A percentile compares a stretch with the other conserved stretches of the same genome.
Evolutionary conservation across 2,797 vertebrate species (phyloP).

Genomic region (Ctenosaura bakeri): DNA sequence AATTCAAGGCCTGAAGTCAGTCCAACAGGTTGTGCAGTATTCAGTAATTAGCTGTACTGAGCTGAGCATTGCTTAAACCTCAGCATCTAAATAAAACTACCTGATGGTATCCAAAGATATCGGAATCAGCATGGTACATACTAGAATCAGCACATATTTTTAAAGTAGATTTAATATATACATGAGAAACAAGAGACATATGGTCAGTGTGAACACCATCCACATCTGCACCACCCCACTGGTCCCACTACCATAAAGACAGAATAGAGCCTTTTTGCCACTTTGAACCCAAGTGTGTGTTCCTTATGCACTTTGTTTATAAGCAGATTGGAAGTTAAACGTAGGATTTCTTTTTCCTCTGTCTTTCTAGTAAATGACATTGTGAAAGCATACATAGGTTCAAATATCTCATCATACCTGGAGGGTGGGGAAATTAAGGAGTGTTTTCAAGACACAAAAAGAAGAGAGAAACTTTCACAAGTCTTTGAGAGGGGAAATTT

Average conservation of each 20-base stretch:
- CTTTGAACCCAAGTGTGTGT: neutral
- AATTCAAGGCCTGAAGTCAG: neutral
- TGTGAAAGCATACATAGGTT: neutral
- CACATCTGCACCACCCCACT: too few relatives aligned
- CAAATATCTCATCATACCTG: neutral
- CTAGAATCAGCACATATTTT: neutral
- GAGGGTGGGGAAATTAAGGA: neutral
- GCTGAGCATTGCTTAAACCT: neutral
- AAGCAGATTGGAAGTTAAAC: neutral
- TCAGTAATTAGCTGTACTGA: neutral
- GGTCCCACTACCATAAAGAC: too few relatives aligned
- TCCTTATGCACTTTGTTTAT: neutral
- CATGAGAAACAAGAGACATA: neutral
- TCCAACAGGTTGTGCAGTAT: neutral
- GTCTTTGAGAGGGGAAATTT: neutral
- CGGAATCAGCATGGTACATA: too few relatives aligned
- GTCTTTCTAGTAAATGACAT: neutral
- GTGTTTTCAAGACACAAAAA: neutral
- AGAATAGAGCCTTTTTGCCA: too few relatives aligned
- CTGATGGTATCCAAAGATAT: neutral
- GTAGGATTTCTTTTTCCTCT: neutral
- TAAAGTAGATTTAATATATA: neutral
- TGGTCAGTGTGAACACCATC: too few relatives aligned
- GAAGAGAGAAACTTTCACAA: neutral
- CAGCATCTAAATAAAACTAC: conserved; percentile 1